These are phyloP conservation scores for Eulemur coronatus DNA, from an alignment of 2,797 vertebrate species.

Conservation along the genomic window DNA sequence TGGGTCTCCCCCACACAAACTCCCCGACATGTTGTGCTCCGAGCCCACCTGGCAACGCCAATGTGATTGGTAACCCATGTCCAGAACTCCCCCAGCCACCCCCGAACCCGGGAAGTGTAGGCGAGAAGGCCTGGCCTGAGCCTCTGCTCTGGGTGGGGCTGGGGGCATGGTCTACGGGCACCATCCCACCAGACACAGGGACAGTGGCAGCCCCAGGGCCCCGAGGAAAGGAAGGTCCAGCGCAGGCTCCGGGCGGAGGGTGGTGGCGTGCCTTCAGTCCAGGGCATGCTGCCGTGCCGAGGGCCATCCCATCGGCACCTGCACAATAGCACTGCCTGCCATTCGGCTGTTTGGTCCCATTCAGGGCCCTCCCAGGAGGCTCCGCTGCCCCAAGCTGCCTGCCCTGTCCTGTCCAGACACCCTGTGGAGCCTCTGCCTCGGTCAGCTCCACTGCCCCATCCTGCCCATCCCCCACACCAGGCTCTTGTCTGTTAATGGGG, in stretches of 20 bases:
- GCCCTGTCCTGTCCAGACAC: neutral
- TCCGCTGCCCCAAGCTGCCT: fast-evolving
- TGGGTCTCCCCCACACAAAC: neutral
- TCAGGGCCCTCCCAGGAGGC: neutral
- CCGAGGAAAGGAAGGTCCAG: neutral
- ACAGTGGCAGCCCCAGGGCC: neutral
- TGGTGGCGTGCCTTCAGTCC: fast-evolving
- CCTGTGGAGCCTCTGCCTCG: neutral
- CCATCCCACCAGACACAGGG: neutral
- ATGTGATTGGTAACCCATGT: neutral
- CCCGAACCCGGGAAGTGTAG: neutral
- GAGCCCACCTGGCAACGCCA: too few relatives aligned
- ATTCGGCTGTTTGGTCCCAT: fast-evolving
- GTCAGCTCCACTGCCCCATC: too few relatives aligned
- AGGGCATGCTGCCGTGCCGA: neutral
- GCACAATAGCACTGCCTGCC: fast-evolving
- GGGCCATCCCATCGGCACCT: fast-evolving
- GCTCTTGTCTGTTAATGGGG: neutral
- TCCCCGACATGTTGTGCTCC: neutral
- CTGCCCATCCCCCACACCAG: too few relatives aligned
- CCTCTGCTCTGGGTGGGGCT: neutral
- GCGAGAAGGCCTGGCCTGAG: neutral
- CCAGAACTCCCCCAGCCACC: neutral
- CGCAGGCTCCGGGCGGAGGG: neutral
- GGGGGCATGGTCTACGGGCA: neutral